A percentile compares a stretch with the other conserved stretches of the same genome.
These are phyloP conservation scores for Thymelicus sylvestris DNA, from an alignment of 2,888 invertebrate species.

Conservation along the genomic window DNA sequence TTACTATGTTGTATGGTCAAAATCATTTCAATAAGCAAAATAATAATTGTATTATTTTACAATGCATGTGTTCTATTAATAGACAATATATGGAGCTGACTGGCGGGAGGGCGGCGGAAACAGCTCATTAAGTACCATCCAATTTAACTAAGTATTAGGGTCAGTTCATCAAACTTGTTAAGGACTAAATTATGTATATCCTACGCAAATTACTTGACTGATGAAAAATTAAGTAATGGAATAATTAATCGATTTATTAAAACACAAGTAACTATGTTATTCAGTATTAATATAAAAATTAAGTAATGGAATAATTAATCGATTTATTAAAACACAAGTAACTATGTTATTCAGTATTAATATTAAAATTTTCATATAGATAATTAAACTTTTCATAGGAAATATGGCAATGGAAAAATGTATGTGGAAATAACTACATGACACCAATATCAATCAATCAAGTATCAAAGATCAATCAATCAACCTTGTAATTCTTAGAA, in stretches of 20 bases:
- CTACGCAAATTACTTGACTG: not conserved
- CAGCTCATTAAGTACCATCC: slow-evolving; percentile 11
- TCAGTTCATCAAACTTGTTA: slow-evolving; percentile 8
- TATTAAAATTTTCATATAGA: too few species aligned
- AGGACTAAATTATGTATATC: not conserved
- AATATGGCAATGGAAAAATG: too few species aligned
- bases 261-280: not conserved
- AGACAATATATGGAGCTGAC: not conserved
- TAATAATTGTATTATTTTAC: not conserved
- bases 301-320: too few species aligned
- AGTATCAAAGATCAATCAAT: too few species aligned
- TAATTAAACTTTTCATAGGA: too few species aligned
- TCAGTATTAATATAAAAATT: not conserved
- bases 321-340: not conserved
- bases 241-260: too few species aligned
- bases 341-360: not conserved
- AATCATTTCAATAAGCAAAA: too few species aligned
- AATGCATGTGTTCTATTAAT: slow-evolving; percentile 3
- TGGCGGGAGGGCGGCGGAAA: slow-evolving; percentile 3
- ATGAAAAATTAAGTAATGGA: not conserved
- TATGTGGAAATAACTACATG: too few species aligned
- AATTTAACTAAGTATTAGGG: slow-evolving; percentile 20
- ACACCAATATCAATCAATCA: too few species aligned
- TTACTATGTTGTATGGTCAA: too few species aligned
- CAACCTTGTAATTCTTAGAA: too few species aligned